Evolutionary conservation across 2,888 invertebrate genomes (phyloP).

Genomic region (Drosophila imparisetae): DNA sequence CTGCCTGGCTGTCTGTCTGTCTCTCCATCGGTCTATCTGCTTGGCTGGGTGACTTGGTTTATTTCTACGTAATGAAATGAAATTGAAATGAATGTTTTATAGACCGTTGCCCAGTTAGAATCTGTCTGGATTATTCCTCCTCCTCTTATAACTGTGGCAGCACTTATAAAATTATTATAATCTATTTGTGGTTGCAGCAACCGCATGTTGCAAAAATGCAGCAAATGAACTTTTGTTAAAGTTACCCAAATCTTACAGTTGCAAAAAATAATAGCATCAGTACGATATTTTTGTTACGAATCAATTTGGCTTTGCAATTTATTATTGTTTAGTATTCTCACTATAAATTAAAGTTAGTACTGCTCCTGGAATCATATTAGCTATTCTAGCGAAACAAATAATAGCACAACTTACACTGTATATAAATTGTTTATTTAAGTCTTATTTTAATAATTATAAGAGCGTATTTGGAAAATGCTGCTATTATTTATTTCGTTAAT

Average conservation of each 20-base stretch:
- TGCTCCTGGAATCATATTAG: no score
- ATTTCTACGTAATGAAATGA: slow-evolving; percentile 78
- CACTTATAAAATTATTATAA: slow-evolving; percentile 58
- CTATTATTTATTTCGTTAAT: not conserved
- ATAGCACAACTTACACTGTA: not conserved
- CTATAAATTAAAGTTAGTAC: no score
- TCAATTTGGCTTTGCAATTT: no score
- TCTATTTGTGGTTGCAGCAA: slow-evolving; percentile 26
- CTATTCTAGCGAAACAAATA: not conserved
- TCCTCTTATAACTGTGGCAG: slow-evolving; percentile 25
- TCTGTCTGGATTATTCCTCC: slow-evolving; percentile 6
- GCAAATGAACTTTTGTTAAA: slow-evolving; percentile 10
- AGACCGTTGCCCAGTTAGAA: slow-evolving; percentile 56
- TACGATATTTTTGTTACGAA: no score
- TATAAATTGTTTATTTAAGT: not conserved
- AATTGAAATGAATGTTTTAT: slow-evolving; percentile 81
- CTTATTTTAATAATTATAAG: not conserved
- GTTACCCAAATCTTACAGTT: not conserved
- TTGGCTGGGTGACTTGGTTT: slow-evolving; percentile 71
- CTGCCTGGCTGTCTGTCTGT: slow-evolving; percentile 12
- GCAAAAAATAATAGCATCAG: not conserved
- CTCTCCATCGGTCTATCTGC: slow-evolving; percentile 15
- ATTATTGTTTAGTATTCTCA: no score
- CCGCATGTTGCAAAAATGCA: slow-evolving; percentile 35
- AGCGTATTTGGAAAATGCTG: not conserved